Percentiles rank a stretch among this genome's conserved stretches.
phyloP scores from a whole-genome alignment of 2,888 invertebrate genomes.

The Cybosia mesomella region DNA sequence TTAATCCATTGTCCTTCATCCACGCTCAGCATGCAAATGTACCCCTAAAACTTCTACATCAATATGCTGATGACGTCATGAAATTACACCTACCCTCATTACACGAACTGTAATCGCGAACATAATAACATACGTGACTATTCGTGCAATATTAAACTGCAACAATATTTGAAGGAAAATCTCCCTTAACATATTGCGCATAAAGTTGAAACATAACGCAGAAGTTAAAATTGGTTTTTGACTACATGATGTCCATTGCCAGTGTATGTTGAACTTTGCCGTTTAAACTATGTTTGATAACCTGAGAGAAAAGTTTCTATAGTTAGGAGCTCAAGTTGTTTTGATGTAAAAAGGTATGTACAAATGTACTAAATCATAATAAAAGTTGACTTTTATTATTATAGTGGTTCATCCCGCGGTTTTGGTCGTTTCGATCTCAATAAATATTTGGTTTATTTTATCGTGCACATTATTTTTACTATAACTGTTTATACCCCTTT shows the following conservation, averaged over 20 bases:
- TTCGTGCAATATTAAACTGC: slow-evolving; percentile 46
- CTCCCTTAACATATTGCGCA: slow-evolving; percentile 39
- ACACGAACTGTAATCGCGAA: slow-evolving; percentile 63
- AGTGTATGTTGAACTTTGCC: slow-evolving; percentile 42
- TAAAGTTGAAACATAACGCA: slow-evolving; percentile 35
- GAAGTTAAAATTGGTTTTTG: slow-evolving; percentile 43
- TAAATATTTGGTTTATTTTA: slow-evolving; percentile 49
- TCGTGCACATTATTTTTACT: slow-evolving; percentile 31
- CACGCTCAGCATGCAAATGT: slow-evolving; percentile 34
- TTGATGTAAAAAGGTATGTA: slow-evolving; percentile 44
- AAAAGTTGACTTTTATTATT: slow-evolving; percentile 63
- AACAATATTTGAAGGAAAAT: slow-evolving; percentile 43
- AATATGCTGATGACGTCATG: slow-evolving; percentile 65
- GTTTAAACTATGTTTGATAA: slow-evolving; percentile 21
- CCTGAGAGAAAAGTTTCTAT: slow-evolving; percentile 22
- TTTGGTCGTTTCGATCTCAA: slow-evolving; percentile 47
- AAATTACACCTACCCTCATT: slow-evolving; percentile 65
- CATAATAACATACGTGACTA: slow-evolving; percentile 64
- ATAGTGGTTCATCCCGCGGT: slow-evolving; percentile 44
- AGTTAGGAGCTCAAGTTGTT: slow-evolving; percentile 41
- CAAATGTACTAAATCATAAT: slow-evolving; percentile 62
- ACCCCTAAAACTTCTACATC: slow-evolving; percentile 49
- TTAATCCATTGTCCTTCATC: slow-evolving; percentile 31
- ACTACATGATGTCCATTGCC: slow-evolving; percentile 54
- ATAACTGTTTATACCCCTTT: slow-evolving; percentile 35